phyloP scores from a whole-genome alignment of 1,140 invertebrate genomes.

The Leptinotarsa undecemlineata region DNA sequence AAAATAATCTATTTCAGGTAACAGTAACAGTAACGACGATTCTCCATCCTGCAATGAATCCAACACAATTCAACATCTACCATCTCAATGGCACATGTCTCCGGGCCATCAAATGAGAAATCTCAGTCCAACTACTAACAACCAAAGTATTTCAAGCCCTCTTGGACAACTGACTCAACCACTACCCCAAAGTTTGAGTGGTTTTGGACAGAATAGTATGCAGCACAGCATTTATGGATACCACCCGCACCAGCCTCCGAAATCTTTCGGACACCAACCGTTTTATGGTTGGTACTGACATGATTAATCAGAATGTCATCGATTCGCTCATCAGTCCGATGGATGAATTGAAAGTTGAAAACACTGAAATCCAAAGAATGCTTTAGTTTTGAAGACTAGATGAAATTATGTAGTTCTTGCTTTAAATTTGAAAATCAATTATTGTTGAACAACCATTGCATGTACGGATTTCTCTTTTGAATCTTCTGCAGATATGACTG shows the following conservation, averaged over 20 bases:
- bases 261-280: conserved; percentile 47
- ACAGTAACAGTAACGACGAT: conserved; percentile 44
- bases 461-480: too few relatives aligned
- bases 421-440: too few relatives aligned
- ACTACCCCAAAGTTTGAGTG: conserved; percentile 36
- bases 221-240: conserved; percentile 41
- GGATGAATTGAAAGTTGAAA: too few relatives aligned
- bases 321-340: too few relatives aligned
- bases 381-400: too few relatives aligned
- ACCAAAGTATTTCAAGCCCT: conserved; percentile 32
- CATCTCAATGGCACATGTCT: conserved; percentile 43
- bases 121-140: conserved; percentile 37
- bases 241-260: conserved; percentile 38
- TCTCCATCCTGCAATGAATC: conserved; percentile 23
- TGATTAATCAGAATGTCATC: too few relatives aligned
- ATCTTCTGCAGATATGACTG: too few relatives aligned
- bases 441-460: too few relatives aligned
- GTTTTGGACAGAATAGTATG: conserved; percentile 45
- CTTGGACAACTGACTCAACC: conserved; percentile 44
- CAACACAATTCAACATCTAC: conserved; percentile 33
- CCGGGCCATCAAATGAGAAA: conserved; percentile 41
- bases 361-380: too few relatives aligned
- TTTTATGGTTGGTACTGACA: conserved; percentile 47
- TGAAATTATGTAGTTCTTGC: too few relatives aligned
- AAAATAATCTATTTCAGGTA: conserved; percentile 18